A percentile compares a stretch with the other conserved stretches of the same genome.
phyloP scores from a whole-genome alignment of 1,140 invertebrate species.

The Drosophila sturtevanti region DNA sequence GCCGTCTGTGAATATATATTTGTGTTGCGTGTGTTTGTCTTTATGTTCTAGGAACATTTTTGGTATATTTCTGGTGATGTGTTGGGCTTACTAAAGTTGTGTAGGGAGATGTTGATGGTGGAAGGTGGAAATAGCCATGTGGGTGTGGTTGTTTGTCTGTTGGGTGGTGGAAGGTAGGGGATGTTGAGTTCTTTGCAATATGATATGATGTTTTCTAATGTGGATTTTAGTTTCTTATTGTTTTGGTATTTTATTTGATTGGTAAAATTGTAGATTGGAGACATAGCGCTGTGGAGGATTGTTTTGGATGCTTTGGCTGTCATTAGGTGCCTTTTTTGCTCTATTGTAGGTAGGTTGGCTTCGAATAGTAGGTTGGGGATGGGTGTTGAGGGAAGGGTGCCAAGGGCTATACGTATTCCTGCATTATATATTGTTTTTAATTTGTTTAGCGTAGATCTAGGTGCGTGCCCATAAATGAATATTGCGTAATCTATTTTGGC shows the following conservation, averaged over 20 bases:
- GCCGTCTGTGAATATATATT: no score
- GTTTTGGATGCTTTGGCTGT: neutral
- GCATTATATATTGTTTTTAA: constrained; percentile 3
- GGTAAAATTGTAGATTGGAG: neutral
- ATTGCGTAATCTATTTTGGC: no score
- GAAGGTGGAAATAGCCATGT: neutral
- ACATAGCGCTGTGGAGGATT: neutral
- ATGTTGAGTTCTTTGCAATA: no score
- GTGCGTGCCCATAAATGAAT: no score
- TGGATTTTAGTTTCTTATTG: no score
- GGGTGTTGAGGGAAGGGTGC: constrained; percentile 7
- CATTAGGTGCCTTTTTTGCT: constrained; percentile 13
- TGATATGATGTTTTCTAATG: no score
- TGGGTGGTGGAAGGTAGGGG: neutral
- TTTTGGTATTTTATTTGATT: neutral
- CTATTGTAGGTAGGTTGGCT: constrained; percentile 17
- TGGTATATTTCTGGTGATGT: no score
- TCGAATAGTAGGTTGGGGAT: constrained; percentile 9
- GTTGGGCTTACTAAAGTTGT: neutral
- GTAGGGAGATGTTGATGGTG: neutral
- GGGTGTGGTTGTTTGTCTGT: neutral
- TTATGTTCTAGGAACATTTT: no score
- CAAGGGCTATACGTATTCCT: constrained; percentile 4
- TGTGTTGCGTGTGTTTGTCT: no score
- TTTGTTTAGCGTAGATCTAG: no score